Base-by-base conservation (phyloP, 1,140 invertebrate genomes). In the Drosophila quadrilineata region DNA sequence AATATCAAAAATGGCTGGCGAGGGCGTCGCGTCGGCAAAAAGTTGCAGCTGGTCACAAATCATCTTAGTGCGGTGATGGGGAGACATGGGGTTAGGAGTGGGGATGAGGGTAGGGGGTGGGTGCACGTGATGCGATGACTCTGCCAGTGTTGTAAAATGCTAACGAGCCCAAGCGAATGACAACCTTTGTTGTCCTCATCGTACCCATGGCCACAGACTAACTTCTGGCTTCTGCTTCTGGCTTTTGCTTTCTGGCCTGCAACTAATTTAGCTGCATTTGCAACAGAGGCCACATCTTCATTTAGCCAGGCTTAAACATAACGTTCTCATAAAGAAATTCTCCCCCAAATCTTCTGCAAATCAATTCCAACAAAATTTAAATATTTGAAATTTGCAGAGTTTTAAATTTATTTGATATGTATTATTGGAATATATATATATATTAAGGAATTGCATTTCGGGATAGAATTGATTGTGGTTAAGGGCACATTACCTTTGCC, bases 1-100 rank as follows among this genome's bases (percentile, higher is more conserved):
- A 82, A 82, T 84, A 82, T 84, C 77, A 84, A 82, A 82, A 82
- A 82, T 84, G 79, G 79, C 79, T 82, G 73, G 69, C 77, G 77
- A 69, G 75, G 77, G 77, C 79, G 73, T 70, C 77, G 77, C 79
- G 73, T 70, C 77, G 69, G 71, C 77, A 80, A 80, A 82, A 82
- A 82, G 72, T 84, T 82, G 66, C 75, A 79, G 60, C 70, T 79
- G 77, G 73, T 82, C 77, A 82, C 77, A 82, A 82, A 84, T 82
- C 77, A 82, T 84, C 77, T 84, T 77, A 71, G 35, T 24, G 48
- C 40, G 17, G 21, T 10, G 9, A 6, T 14, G 22, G 21, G 6
- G 21, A 21, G 6, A 4, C 9, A 1, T 5, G 0, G 1, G n/a
- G 22, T 6, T 24, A 21, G 3, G 5, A 1, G 16, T 9, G 16